Base-by-base conservation (phyloP, 2,113 vertebrate genomes). In the Cavia porcellus region DNA sequence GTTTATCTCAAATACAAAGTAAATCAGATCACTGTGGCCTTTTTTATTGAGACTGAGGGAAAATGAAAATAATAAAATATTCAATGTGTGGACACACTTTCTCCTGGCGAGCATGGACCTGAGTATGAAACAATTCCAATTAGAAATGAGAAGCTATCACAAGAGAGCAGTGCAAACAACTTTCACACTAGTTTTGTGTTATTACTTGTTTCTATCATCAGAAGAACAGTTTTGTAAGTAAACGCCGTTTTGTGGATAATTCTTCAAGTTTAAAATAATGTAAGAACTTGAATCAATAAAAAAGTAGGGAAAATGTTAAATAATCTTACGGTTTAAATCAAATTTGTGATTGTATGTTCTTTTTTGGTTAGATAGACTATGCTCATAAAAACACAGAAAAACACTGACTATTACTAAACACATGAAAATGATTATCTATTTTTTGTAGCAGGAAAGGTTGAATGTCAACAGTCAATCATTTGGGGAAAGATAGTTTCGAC, bases 391-490 rank as follows among this genome's bases (percentile, higher is more conserved):
- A 35, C 91, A 68, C 11, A 52, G 20, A 77, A 50, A 96, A 95
- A 52, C 32, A 28, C 3, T 98, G 90, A 64, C 82, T 25, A 86
- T 87, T 89, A 75, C 22, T n/a, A 57, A 87, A 97, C 66, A 86
- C 57, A 47, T 82, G 80, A 92, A 91, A 97, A 87, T 96, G 84
- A 97, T 92, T 89, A 87, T 57, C 55, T 57, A 57, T 97, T 77
- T 35, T 14, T 86, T 90, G 14, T 64, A 42, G 70, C 61, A 90
- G 80, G 74, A 62, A 86, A 94, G 2, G 92, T 92, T 32, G 70
- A 47, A 83, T 83, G 7, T 74, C 62, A 92, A 80, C 32, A 94
- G 42, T 83, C 64, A 86, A n/a, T 57, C 14, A 88, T 79, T 42
- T 87, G 25, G 20, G 92, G 3, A 94, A 92, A 92, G 22, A 95